These are phyloP conservation scores for Lordiphosa stackelbergi DNA, from an alignment of 1,140 invertebrate genomes.

Conservation along the genomic window DNA sequence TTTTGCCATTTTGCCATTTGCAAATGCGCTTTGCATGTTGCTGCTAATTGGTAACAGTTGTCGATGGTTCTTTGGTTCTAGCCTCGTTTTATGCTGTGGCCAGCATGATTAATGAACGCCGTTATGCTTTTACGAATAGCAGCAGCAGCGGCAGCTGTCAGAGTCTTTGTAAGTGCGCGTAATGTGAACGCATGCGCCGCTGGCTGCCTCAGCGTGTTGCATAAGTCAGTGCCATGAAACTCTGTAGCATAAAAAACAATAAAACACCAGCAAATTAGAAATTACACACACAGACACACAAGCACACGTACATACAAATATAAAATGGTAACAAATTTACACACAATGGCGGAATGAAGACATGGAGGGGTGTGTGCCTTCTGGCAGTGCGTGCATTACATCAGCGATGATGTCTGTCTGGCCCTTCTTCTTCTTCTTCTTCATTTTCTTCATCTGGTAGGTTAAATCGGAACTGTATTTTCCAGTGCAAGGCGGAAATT, in stretches of 20 bases:
- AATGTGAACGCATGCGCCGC: conserved; percentile 60
- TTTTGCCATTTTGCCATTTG: conserved; percentile 25
- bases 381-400: conserved; percentile 61
- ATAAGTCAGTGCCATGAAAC: conserved; percentile 60
- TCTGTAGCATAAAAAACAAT: conserved; percentile 59
- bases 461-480: conserved; percentile 62
- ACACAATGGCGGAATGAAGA: conserved; percentile 47
- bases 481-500: conserved; percentile 43
- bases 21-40: conserved; percentile 73
- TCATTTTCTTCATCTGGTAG: conserved; percentile 48
- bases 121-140: conserved; percentile 62
- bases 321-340: conserved; percentile 73
- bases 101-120: conserved; percentile 70
- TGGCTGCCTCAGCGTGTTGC: conserved; percentile 40
- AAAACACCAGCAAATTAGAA: conserved; percentile 74
- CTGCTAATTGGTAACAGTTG: conserved; percentile 74
- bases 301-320: conserved; percentile 6
- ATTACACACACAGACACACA: conserved; percentile 46
- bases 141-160: conserved; percentile 33
- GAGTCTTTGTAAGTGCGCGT: conserved; percentile 39
- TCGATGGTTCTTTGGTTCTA: conserved; percentile 51
- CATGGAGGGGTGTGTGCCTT: conserved; percentile 37
- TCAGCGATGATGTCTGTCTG: conserved; percentile 37
- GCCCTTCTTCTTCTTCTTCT: conserved; percentile 16
- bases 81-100: conserved; percentile 24